Evolutionary conservation across 2,888 invertebrate species (phyloP), one percentile per base, ranked within the genome.

Genomic region (Leistus spinibarbis): DNA sequence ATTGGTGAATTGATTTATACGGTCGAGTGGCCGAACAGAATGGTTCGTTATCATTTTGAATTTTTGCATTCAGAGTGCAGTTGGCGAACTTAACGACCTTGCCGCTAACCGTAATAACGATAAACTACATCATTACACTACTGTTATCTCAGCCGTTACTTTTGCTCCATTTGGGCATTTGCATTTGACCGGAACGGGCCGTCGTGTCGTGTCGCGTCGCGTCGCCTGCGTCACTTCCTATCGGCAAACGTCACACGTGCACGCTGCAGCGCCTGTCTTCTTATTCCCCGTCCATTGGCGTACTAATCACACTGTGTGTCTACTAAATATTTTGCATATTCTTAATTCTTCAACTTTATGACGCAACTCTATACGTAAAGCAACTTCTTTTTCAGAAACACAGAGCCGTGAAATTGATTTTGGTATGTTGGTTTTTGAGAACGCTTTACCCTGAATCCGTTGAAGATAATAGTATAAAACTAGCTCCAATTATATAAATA

Each of bases 101-200:
- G 64, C 40, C 40, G 64, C 17, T 13, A 23, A 23, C 23, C 64
- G 64, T 24, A 27, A 64, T 64, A 27, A 27, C 27, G 64, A 64
- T 64, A 64, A 64, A 64, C 64, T 64, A 64, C 64, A 27, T 64
- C 64, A 64, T 64, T 64, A 64, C 64, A 16, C 27, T 2, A n/a
- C n/a, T 57, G 64, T 64, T 64, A 64, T 64, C 64, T 64, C 24
- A 17, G 24, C 64, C 64, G 24, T 64, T 64, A 64, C 64, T 64
- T 64, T 64, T 64, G 16, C n/a, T 24, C 64, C 64, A 24, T 64
- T 63, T 63, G 23, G 63, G 23, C 63, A 63, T 63, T 64, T 64
- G 64, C 64, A 64, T 64, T 64, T 64, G 64, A 64, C 64, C 64
- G 64, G 64, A 64, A 60, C 60, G 60, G 19, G 3, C 10, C 60